phyloP scores from a whole-genome alignment of 2,888 invertebrate species.

The Barypeithes pellucidus region DNA sequence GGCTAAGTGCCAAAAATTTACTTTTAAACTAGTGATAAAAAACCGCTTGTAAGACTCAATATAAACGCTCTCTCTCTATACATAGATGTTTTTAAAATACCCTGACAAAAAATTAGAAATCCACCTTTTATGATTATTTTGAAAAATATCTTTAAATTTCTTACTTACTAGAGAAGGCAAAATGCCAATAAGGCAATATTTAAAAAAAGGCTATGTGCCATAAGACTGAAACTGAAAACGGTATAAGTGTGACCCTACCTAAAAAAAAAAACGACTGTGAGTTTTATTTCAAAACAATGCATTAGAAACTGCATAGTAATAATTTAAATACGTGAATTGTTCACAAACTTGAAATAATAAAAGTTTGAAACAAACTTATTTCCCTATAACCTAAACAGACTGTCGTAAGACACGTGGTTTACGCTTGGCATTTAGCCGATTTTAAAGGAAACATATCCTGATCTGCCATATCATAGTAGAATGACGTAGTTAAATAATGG shows the following conservation, averaged over 20 bases:
- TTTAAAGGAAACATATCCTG: too few species aligned
- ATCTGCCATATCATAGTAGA: too few species aligned
- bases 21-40: conserved; percentile 13
- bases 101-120: not conserved
- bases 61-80: not conserved
- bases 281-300: not conserved
- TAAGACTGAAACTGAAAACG: not conserved
- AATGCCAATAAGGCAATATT: not conserved
- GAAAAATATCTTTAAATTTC: not conserved
- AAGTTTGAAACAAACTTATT: too few species aligned
- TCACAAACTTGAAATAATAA: too few species aligned
- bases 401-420: too few species aligned
- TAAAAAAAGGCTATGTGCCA: not conserved
- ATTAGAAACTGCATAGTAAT: not conserved
- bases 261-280: not conserved
- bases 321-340: not conserved
- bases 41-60: not conserved
- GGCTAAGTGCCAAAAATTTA: conserved; percentile 6
- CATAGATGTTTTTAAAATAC: not conserved
- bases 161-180: not conserved
- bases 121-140: not conserved
- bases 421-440: too few species aligned
- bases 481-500: too few species aligned
- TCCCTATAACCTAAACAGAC: too few species aligned
- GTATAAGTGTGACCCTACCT: not conserved